Conservation (phyloP, 2,888 invertebrate species). For the Macrostomum cliftonense region DNA sequence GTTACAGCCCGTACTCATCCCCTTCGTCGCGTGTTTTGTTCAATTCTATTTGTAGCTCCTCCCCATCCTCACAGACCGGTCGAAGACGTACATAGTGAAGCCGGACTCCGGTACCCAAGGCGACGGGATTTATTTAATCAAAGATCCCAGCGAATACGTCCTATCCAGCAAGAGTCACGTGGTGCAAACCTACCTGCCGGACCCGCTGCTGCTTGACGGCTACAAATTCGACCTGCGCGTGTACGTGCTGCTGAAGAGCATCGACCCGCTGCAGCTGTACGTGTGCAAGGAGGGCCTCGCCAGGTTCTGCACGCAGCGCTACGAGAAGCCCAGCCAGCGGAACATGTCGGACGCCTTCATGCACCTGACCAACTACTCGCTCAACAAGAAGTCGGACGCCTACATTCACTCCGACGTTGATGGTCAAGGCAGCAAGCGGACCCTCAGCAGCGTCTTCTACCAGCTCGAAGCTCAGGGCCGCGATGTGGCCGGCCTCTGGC, state of each 20-base stretch:
- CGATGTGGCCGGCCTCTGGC: conserved; percentile 34
- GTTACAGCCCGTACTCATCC: no score
- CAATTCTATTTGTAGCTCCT: no score
- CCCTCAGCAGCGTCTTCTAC: conserved; percentile 37
- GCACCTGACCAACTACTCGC: conserved; percentile 42
- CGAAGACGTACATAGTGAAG: conserved; percentile 36
- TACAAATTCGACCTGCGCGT: conserved; percentile 41
- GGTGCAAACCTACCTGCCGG: conserved; percentile 38
- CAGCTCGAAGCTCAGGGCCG: conserved; percentile 29
- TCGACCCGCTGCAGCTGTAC: conserved; percentile 39
- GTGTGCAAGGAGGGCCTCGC: conserved; percentile 36
- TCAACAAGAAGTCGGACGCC: conserved; percentile 37
- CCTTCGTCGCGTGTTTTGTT: no score
- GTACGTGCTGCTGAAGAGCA: conserved; percentile 37
- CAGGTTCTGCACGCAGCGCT: conserved; percentile 40
- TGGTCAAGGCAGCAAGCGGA: conserved; percentile 38
- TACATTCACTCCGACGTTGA: conserved; percentile 35
- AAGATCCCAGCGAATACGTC: conserved; percentile 31
- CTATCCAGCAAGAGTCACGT: conserved; percentile 18
- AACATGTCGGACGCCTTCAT: conserved; percentile 39
- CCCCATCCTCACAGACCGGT: background rate
- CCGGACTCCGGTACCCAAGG: conserved; percentile 42
- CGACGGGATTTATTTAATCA: conserved; percentile 40
- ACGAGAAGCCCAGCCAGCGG: conserved; percentile 34
- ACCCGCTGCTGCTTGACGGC: conserved; percentile 36